Base-by-base conservation (phyloP, 1,140 invertebrate species). In the Macrocentrus cingulum region DNA sequence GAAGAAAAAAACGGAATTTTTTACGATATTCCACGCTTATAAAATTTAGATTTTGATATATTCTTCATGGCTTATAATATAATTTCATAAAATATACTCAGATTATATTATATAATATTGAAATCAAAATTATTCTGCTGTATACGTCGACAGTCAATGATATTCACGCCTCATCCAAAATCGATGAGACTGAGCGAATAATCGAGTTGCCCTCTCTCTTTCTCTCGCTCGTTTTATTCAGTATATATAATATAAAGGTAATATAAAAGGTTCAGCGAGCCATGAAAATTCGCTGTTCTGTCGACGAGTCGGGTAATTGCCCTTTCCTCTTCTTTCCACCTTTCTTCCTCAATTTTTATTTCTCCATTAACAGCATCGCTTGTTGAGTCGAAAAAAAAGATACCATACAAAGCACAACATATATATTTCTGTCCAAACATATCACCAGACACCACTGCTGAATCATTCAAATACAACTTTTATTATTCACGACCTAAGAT, bases 241-340 rank as follows among this genome's bases (percentile, higher is more conserved):
- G 36, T n/a, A n/a, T n/a, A 39, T 8, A 15, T 8, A 34, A 6
- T 6, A 39, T 11, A 13, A 39, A 39, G 4, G 16, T 37, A 25
- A 41, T 57, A 57, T 57, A 57, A 56, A 57, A 49, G 55, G 46
- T 36, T 48, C 19, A 32, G 37, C 36, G 48, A 58, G 37, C 55
- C 46, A 49, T 57, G 48, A 58, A 58, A 58, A 51, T 52, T 56
- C n/a, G n/a, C 44, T 49, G 29, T 37, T 49, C 19, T 19, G 22
- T 16, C 54, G 45, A 37, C 45, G 29, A 56, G 32, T 50, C 55
- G 22, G 37, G 48, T 58, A 58, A 51, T 58, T 58, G 56, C 48
- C 56, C 29, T 56, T 57, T 22, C 25, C 19, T 37, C 29, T 44
- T 53, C 8, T 48, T 54, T 25, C 22, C 48, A 13, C 20, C 0